Evolutionary conservation across 1,140 invertebrate genomes (phyloP).

Genomic region (Drosophila chauvacae): DNA sequence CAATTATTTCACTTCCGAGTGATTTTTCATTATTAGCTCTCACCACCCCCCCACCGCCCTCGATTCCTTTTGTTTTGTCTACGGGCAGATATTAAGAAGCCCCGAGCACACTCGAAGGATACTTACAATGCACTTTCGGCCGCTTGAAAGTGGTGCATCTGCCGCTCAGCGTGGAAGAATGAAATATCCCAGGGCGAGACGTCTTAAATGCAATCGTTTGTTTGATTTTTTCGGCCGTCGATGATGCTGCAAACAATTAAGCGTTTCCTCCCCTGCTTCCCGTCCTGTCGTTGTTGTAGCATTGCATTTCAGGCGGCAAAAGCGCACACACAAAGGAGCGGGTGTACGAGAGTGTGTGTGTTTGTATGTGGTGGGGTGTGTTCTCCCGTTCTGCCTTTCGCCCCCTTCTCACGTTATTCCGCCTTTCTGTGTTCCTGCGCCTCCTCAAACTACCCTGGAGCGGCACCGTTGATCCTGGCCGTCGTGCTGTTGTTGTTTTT

Average conservation of each 20-base stretch:
- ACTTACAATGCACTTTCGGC: slow-evolving; percentile 68
- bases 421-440: slow-evolving; percentile 27
- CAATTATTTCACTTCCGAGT: slow-evolving; percentile 40
- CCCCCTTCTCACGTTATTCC: slow-evolving; percentile 4
- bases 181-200: slow-evolving; percentile 25
- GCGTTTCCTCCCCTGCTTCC: slow-evolving; percentile 66
- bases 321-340: slow-evolving; percentile 56
- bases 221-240: slow-evolving; percentile 50
- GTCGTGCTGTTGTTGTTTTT: slow-evolving; percentile 56
- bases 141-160: slow-evolving; percentile 22
- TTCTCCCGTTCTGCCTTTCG: slow-evolving; percentile 41
- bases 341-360: slow-evolving; percentile 27
- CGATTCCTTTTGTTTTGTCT: slow-evolving; percentile 28
- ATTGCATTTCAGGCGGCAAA: slow-evolving; percentile 57
- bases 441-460: slow-evolving; percentile 72
- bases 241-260: slow-evolving; percentile 68
- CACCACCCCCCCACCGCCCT: slow-evolving; percentile 28
- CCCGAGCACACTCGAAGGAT: slow-evolving; percentile 58
- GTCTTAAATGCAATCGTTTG: slow-evolving; percentile 63
- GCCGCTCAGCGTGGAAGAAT: slow-evolving; percentile 34
- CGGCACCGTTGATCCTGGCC: slow-evolving; percentile 64
- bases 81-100: slow-evolving; percentile 22
- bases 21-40: slow-evolving; percentile 70
- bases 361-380: slow-evolving; percentile 29
- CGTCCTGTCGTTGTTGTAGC: slow-evolving; percentile 36